A percentile compares a stretch with the other conserved stretches of the same genome.
Conservation (phyloP, 2,888 invertebrate species). For the Cerastoderma edule region DNA sequence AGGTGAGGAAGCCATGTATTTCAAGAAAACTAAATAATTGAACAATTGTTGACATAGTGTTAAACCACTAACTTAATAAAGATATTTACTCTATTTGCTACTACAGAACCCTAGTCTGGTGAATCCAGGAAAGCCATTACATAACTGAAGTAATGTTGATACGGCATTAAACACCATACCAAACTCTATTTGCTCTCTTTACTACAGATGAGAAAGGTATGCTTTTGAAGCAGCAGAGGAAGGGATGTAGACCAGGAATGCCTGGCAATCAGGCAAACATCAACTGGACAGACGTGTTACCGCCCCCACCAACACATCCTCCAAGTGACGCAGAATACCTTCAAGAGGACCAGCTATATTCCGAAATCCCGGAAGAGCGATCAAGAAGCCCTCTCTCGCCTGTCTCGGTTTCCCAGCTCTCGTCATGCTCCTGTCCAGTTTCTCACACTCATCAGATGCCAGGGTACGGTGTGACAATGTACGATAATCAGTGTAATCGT, state of each 20-base stretch:
- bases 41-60: too few relatives aligned
- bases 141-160: too few relatives aligned
- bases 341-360: slow-evolving; percentile 54
- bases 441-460: slow-evolving; percentile 67
- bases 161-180: too few relatives aligned
- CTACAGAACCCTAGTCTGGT: too few relatives aligned
- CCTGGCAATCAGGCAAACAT: slow-evolving; percentile 78
- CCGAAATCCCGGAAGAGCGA: slow-evolving; percentile 59
- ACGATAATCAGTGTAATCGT: slow-evolving; percentile 71
- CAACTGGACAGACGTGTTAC: slow-evolving; percentile 82
- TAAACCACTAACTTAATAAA: too few relatives aligned
- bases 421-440: slow-evolving; percentile 76
- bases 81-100: too few relatives aligned
- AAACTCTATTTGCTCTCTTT: too few relatives aligned
- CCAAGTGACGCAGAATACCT: slow-evolving; percentile 80
- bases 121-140: too few relatives aligned
- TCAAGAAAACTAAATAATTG: too few relatives aligned
- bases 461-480: slow-evolving; percentile 61
- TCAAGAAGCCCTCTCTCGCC: slow-evolving; percentile 72
- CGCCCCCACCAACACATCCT: slow-evolving; percentile 84
- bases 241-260: slow-evolving; percentile 60
- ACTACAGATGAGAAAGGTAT: slow-evolving; percentile 79
- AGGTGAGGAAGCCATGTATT: too few relatives aligned
- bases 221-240: slow-evolving; percentile 69
- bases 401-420: slow-evolving; percentile 63